Percentiles rank a stretch among this genome's conserved stretches.
Evolutionary conservation across 2,113 vertebrate species (phyloP).

Genomic region (Cranoglanis bouderius): DNA sequence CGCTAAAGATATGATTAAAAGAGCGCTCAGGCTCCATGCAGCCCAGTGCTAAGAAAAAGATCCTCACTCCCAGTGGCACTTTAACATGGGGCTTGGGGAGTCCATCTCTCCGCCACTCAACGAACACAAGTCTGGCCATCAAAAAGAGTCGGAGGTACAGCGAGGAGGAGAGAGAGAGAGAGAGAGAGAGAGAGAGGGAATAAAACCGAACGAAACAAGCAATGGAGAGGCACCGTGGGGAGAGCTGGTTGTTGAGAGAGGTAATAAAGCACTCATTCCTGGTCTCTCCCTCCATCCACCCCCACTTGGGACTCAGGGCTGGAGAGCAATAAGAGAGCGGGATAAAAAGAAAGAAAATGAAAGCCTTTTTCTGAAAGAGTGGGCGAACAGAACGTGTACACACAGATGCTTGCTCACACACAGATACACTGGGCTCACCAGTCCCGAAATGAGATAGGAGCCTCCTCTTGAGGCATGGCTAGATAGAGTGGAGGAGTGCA

Average conservation of each 20-base stretch:
- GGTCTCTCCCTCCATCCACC: constrained; percentile 42
- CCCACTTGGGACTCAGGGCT: constrained; percentile 44
- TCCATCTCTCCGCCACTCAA: constrained; percentile 26
- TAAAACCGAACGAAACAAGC: constrained; percentile 46
- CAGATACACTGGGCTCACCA: constrained; percentile 11
- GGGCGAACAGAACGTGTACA: constrained; percentile 31
- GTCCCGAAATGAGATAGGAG: constrained; percentile 32
- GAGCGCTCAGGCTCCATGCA: constrained; percentile 23
- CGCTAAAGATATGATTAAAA: constrained; percentile 62
- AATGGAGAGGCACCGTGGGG: constrained; percentile 38
- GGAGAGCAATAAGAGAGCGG: constrained; percentile 49
- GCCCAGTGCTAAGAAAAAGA: constrained; percentile 5
- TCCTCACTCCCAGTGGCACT: constrained; percentile 5
- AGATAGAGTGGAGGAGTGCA: constrained; percentile 36
- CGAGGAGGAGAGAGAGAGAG: neutral
- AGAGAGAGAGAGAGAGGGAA: constrained; percentile 12
- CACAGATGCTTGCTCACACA: constrained; percentile 20
- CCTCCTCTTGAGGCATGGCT: constrained; percentile 33
- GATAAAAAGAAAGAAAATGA: constrained; percentile 52
- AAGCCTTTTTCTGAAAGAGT: constrained; percentile 40
- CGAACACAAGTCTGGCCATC: constrained; percentile 17
- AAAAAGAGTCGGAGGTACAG: constrained; percentile 27
- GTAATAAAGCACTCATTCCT: constrained; percentile 53
- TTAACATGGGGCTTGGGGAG: constrained; percentile 46
- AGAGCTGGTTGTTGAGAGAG: constrained; percentile 44